phyloP scores from a whole-genome alignment of 2,113 vertebrate species.

The Misgurnus mizolepis region DNA sequence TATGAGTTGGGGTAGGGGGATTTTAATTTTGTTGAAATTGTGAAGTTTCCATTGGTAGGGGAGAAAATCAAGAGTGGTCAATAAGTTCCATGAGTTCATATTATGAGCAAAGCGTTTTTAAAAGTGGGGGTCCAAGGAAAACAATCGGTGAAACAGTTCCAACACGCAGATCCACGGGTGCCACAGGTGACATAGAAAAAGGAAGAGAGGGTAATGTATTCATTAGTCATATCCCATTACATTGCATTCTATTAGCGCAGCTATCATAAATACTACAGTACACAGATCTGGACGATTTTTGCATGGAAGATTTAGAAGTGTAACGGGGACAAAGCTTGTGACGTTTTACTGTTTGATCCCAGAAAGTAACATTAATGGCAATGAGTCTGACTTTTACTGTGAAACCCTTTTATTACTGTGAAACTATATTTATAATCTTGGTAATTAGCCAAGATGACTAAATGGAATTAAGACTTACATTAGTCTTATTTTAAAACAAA shows the following conservation, averaged over 20 bases:
- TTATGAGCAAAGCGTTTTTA: conserved; percentile 62
- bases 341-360: background rate
- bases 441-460: too few species aligned
- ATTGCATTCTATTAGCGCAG: conserved; percentile 62
- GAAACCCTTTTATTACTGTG: too few species aligned
- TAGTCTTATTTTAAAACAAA: too few species aligned
- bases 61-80: conserved; percentile 25
- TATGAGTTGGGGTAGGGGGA: conserved; percentile 55
- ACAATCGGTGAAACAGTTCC: conserved; percentile 97
- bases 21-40: conserved; percentile 25
- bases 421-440: too few species aligned
- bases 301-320: background rate
- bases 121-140: conserved; percentile 88
- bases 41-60: conserved; percentile 48
- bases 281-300: background rate
- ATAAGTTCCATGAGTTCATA: conserved; percentile 58
- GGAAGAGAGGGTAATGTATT: conserved; percentile 99
- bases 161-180: conserved; percentile 99
- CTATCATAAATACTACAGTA: conserved; percentile 19
- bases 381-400: too few species aligned
- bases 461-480: too few species aligned
- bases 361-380: too few species aligned
- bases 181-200: conserved; percentile 99
- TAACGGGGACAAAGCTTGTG: background rate
- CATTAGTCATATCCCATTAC: conserved; percentile 77